These are phyloP conservation scores for Drosophila leonis DNA, from an alignment of 2,888 invertebrate genomes.

Conservation along the genomic window DNA sequence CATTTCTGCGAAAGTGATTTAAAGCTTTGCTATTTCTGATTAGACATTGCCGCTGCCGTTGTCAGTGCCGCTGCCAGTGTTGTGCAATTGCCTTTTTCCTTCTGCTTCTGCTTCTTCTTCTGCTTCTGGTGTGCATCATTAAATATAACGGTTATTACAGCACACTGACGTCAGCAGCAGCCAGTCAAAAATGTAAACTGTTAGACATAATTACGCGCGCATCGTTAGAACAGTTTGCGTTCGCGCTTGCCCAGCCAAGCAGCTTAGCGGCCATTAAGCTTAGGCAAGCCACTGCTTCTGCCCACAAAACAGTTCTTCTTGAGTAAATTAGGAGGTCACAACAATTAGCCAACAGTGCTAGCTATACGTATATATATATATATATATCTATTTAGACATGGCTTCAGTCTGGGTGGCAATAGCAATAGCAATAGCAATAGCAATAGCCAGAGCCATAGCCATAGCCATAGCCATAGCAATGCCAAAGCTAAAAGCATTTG, in stretches of 20 bases:
- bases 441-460: constrained; percentile 10
- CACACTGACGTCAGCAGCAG: constrained; percentile 32
- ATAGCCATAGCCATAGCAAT: background rate
- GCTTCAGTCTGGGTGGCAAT: constrained; percentile 27
- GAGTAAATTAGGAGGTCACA: constrained; percentile 85
- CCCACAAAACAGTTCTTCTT: constrained; percentile 70
- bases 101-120: too few relatives aligned
- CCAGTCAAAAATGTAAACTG: constrained; percentile 56
- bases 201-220: constrained; percentile 70
- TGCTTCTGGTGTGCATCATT: constrained; percentile 76
- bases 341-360: constrained; percentile 83
- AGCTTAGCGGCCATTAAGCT: constrained; percentile 49
- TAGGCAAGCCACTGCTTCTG: constrained; percentile 40
- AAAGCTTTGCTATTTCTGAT: constrained; percentile 13
- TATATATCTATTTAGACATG: constrained; percentile 70
- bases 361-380: constrained; percentile 70
- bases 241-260: constrained; percentile 56
- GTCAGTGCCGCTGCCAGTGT: constrained; percentile 2
- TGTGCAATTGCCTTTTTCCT: constrained; percentile 54
- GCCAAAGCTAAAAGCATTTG: constrained; percentile 46
- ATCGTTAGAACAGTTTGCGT: constrained; percentile 78
- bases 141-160: constrained; percentile 76
- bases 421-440: background rate
- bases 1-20: constrained; percentile 48
- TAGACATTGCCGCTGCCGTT: constrained; percentile 17